Conservation (phyloP, 2,888 invertebrate species). For the Zelleria hepariella region DNA sequence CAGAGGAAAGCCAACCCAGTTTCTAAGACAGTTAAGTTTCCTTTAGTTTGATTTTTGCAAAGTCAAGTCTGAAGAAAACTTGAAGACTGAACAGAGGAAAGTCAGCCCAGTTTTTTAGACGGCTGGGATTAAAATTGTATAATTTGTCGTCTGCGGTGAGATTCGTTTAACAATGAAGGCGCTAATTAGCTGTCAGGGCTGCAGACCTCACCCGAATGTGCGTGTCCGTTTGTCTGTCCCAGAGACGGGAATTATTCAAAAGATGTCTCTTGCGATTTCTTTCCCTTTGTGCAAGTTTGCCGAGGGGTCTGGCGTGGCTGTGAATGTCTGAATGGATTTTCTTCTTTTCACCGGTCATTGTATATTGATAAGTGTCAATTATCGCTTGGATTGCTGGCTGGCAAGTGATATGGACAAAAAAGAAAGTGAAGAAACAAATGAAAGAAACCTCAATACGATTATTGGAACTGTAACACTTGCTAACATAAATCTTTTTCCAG, state of each 20-base stretch:
- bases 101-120: neutral
- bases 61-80: slow-evolving; percentile 12
- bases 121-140: neutral
- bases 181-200: slow-evolving; percentile 70
- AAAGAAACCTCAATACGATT: neutral
- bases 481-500: too few relatives aligned
- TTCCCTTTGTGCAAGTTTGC: slow-evolving; percentile 46
- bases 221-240: slow-evolving; percentile 46
- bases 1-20: slow-evolving; percentile 36
- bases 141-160: slow-evolving; percentile 32
- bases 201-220: slow-evolving; percentile 43
- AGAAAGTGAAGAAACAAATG: neutral
- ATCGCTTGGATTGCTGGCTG: neutral
- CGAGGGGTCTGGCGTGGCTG: slow-evolving; percentile 6
- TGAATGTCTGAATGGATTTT: neutral
- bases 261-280: slow-evolving; percentile 62
- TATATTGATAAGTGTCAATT: slow-evolving; percentile 6
- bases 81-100: slow-evolving; percentile 14
- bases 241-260: slow-evolving; percentile 66
- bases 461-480: too few relatives aligned
- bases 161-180: slow-evolving; percentile 65
- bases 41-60: slow-evolving; percentile 10
- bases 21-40: slow-evolving; percentile 20
- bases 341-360: slow-evolving; percentile 1
- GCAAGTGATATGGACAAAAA: neutral